Conservation (phyloP, 2,113 vertebrate species). For the Hippocampus abdominalis region DNA sequence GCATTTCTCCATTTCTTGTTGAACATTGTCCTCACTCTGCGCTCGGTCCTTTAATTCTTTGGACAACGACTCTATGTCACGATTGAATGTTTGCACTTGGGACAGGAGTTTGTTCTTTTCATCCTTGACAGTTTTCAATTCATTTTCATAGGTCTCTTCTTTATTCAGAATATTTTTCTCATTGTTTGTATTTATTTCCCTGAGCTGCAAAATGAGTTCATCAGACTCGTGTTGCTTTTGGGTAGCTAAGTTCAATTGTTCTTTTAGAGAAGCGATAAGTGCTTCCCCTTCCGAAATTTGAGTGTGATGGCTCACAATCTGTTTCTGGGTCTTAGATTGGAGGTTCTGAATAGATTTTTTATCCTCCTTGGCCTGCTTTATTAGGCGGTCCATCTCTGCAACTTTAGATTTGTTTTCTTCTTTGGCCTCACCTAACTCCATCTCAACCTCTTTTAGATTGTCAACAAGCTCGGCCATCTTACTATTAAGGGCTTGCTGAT, state of each 20-base stretch:
- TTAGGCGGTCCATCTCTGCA: conserved; percentile 70
- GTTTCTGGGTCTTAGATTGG: conserved; percentile 72
- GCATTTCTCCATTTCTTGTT: conserved; percentile 64
- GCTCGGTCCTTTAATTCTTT: conserved; percentile 61
- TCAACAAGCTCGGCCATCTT: conserved; percentile 73
- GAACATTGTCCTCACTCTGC: conserved; percentile 53
- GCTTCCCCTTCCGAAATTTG: conserved; percentile 73
- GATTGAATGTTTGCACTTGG: conserved; percentile 67
- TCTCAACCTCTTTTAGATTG: conserved; percentile 63
- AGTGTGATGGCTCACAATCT: conserved; percentile 46
- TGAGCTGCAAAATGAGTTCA: conserved; percentile 64
- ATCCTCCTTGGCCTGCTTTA: conserved; percentile 69
- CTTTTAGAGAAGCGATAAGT: conserved; percentile 74
- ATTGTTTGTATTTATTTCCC: conserved; percentile 53
- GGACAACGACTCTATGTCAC: conserved; percentile 66
- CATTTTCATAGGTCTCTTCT: conserved; percentile 70
- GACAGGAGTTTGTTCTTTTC: conserved; percentile 73
- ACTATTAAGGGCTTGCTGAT: conserved; percentile 68
- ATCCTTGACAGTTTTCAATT: conserved; percentile 78
- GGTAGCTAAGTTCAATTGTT: conserved; percentile 63
- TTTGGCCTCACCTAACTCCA: conserved; percentile 63
- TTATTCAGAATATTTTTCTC: conserved; percentile 68
- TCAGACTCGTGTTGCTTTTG: conserved; percentile 70
- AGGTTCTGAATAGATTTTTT: conserved; percentile 74
- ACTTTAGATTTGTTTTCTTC: conserved; percentile 66